Evolutionary conservation across 2,113 vertebrate species (phyloP), one percentile per base, ranked within the genome.

Genomic region (rabbit (Oryctolagus cuniculus)): DNA sequence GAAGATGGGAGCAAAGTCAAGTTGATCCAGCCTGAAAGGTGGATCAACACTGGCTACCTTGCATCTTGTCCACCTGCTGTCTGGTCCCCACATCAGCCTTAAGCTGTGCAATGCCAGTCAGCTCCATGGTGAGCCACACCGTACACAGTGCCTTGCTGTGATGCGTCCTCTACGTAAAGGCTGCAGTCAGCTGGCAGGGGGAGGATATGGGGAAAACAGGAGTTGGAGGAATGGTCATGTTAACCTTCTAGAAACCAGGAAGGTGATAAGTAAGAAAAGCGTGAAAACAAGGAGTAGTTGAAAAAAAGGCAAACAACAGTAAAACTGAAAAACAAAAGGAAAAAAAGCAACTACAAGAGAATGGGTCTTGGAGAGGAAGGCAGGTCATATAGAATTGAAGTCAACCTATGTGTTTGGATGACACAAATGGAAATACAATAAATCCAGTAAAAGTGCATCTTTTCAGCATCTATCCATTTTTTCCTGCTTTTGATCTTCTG

Each of bases 11-110:
- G 16, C 2, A 4, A 86, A 79, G 4, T 36, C 34, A 70, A 93
- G 63, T n/a, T n/a, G n/a, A n/a, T n/a, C n/a, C 17, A 27, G 36
- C n/a, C 17, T 31, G 36, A n/a, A 49, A 67, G 21, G 38, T 21
- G 0, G 10, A 31, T 55, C 16, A 55, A 15, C 0, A 27, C 34
- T 24, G 2, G 3, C 4, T 15, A 1, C 3, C 3, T 15, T 73
- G 24, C 19, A 8, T 85, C 49, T 22, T 13, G 24, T 81, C 19
- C 6, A 24, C 25, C 61, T 53, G 36, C n/a, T 24, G 29, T 3
- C 5, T 55, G 22, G 12, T 53, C 89, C 44, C 12, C 73, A 66
- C 3, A 19, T 34, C 38, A 44, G 29, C 51, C 64, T 78, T 15
- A 73, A 84, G 34, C 34, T 8, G 21, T 22, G 0, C 7, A 19